A percentile compares a stretch with the other conserved stretches of the same genome.
Evolutionary conservation across 1,140 invertebrate genomes (phyloP).

Genomic region (Aporrectodea caliginosa): DNA sequence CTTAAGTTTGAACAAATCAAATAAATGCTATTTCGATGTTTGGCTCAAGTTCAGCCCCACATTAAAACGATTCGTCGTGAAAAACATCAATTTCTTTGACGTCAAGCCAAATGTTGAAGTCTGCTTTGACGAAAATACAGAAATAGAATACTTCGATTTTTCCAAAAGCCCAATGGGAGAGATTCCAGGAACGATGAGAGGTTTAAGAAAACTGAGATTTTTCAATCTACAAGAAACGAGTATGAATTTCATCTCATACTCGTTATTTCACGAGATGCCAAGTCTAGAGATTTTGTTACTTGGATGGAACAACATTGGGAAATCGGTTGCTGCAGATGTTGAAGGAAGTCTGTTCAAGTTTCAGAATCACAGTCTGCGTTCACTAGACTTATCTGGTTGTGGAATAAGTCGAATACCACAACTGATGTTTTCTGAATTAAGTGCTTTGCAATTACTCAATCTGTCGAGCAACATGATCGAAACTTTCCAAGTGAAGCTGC

Average conservation of each 20-base stretch:
- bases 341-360: background rate
- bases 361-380: background rate
- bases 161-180: background rate
- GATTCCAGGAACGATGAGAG: background rate
- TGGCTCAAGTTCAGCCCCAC: background rate
- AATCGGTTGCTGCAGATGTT: background rate
- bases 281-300: background rate
- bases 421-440: background rate
- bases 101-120: background rate
- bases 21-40: background rate
- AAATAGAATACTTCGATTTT: background rate
- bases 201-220: background rate
- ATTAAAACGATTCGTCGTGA: background rate
- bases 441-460: background rate
- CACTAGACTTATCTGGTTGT: background rate
- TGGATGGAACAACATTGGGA: background rate
- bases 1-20: background rate
- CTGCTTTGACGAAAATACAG: background rate
- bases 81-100: background rate
- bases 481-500: background rate
- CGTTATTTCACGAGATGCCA: background rate
- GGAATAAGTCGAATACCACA: background rate
- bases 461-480: background rate
- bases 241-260: background rate
- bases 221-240: background rate